Percentiles rank a stretch among this genome's conserved stretches.
Evolutionary conservation across 2,888 invertebrate species (phyloP).

Genomic region (Empis livida): DNA sequence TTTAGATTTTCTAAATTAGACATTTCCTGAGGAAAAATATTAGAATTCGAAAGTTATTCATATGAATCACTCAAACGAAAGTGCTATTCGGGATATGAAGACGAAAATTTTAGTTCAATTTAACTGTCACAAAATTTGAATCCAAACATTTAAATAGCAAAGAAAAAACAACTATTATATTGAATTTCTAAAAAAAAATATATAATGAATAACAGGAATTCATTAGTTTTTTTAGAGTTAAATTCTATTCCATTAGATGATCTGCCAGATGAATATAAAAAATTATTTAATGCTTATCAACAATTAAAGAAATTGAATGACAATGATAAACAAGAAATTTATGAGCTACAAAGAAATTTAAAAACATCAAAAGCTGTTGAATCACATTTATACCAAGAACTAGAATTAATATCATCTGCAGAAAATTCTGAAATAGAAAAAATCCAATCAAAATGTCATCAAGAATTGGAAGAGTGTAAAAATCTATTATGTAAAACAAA

Average conservation of each 20-base stretch:
- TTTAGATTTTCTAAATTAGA: too few relatives aligned
- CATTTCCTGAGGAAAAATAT: too few relatives aligned
- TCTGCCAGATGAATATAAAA: slow-evolving; percentile 27
- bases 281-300: slow-evolving; percentile 20
- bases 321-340: slow-evolving; percentile 27
- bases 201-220: too few relatives aligned
- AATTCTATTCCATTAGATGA: slow-evolving; percentile 22
- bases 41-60: too few relatives aligned
- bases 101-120: slow-evolving; percentile 11
- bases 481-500: slow-evolving; percentile 2
- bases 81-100: slow-evolving; percentile 3
- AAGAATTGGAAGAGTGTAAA: slow-evolving; percentile 10
- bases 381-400: slow-evolving; percentile 21
- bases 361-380: slow-evolving; percentile 28
- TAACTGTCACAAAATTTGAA: too few relatives aligned
- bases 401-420: neutral
- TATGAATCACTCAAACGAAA: too few relatives aligned
- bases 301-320: slow-evolving; percentile 22
- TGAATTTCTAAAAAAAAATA: too few relatives aligned
- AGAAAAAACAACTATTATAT: too few relatives aligned
- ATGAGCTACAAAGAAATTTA: slow-evolving; percentile 27
- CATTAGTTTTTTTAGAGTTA: slow-evolving; percentile 37
- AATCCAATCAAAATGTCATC: slow-evolving; percentile 1
- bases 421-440: slow-evolving; percentile 5
- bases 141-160: too few relatives aligned